phyloP scores from a whole-genome alignment of 1,140 invertebrate species.

The Cyclina sinensis region DNA sequence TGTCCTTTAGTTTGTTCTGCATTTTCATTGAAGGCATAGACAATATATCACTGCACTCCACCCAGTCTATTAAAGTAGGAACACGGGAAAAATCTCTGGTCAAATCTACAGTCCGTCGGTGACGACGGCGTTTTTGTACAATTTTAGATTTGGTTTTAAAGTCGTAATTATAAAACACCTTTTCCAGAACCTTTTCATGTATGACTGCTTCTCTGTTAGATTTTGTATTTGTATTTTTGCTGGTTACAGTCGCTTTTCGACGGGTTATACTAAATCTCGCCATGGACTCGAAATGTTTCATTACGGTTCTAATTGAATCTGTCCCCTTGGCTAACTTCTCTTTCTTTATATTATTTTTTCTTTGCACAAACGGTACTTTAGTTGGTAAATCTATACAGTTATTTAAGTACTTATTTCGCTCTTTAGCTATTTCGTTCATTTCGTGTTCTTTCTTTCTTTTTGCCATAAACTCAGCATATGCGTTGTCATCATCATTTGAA shows the following conservation, averaged over 20 bases:
- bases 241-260: background rate
- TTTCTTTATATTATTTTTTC: background rate
- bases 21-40: constrained; percentile 52
- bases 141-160: constrained; percentile 3
- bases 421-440: background rate
- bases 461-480: constrained; percentile 19
- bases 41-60: constrained; percentile 20
- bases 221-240: background rate
- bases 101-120: background rate
- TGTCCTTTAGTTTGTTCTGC: constrained; percentile 37
- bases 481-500: constrained; percentile 26
- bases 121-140: background rate
- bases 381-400: background rate
- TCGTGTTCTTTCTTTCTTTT: constrained; percentile 19
- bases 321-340: background rate
- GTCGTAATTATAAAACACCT: constrained; percentile 14
- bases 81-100: constrained; percentile 6
- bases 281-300: background rate
- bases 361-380: background rate
- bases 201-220: background rate
- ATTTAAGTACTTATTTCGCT: background rate
- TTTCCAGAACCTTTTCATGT: constrained; percentile 32
- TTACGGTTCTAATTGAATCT: background rate
- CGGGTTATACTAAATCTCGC: constrained; percentile 18
- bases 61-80: constrained; percentile 60